Conservation (phyloP, 1,140 invertebrate genomes). For the Macrocentrus cingulum region DNA sequence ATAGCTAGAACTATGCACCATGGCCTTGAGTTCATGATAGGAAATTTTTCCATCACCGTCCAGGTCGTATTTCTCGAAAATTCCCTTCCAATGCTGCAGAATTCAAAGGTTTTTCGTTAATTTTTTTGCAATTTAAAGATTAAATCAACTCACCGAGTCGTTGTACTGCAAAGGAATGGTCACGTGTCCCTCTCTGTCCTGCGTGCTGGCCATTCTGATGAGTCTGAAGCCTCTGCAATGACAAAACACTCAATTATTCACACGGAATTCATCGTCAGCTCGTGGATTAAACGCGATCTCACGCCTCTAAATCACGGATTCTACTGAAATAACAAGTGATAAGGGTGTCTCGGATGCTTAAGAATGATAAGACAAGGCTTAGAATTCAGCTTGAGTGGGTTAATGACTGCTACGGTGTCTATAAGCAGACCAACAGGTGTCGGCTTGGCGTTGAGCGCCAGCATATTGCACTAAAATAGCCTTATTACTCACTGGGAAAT, state of each 20-base stretch:
- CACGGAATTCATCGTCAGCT: too few relatives aligned
- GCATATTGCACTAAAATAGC: too few relatives aligned
- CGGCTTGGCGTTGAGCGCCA: background rate
- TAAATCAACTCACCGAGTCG: slow-evolving; percentile 43
- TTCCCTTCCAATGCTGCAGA: slow-evolving; percentile 54
- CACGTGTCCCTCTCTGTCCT: slow-evolving; percentile 46
- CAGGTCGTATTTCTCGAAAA: slow-evolving; percentile 70
- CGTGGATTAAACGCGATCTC: too few relatives aligned
- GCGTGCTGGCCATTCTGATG: slow-evolving; percentile 49
- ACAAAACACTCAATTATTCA: background rate
- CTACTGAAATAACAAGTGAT: too few relatives aligned
- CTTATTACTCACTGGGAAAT: background rate
- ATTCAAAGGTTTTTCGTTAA: slow-evolving; percentile 12
- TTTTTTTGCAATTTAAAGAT: background rate
- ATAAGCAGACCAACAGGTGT: slow-evolving; percentile 8
- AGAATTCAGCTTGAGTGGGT: too few relatives aligned
- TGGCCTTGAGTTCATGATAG: slow-evolving; percentile 67
- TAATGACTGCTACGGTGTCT: background rate
- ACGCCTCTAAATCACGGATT: too few relatives aligned
- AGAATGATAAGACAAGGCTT: too few relatives aligned
- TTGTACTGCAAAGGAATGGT: slow-evolving; percentile 54
- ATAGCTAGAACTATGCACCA: slow-evolving; percentile 66
- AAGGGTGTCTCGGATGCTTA: too few relatives aligned
- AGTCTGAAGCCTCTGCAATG: slow-evolving; percentile 49
- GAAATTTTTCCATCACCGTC: slow-evolving; percentile 75